phyloP scores from a whole-genome alignment of 2,797 vertebrate species.

The Lycodopsis pacificus region DNA sequence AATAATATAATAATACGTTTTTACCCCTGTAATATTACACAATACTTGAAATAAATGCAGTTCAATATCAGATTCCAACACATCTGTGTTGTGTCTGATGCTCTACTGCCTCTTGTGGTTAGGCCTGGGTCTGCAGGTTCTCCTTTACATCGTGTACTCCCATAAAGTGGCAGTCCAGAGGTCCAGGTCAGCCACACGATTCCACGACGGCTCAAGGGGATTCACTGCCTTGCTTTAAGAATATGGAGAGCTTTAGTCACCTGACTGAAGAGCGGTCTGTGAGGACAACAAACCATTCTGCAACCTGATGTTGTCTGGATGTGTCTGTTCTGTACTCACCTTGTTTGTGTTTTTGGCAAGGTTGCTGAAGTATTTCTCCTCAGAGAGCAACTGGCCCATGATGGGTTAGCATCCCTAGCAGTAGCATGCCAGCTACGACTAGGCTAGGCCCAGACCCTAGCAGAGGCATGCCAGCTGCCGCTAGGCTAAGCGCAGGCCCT shows the following conservation, averaged over 20 bases:
- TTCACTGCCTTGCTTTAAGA: background rate
- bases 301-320: background rate
- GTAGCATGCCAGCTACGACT: too few relatives aligned
- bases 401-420: too few relatives aligned
- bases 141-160: too few relatives aligned
- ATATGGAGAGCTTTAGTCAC: background rate
- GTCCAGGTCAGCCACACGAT: background rate
- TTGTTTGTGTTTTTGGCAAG: background rate
- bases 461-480: too few relatives aligned
- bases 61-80: background rate
- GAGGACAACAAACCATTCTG: background rate
- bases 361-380: background rate
- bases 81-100: background rate
- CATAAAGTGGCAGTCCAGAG: too few relatives aligned
- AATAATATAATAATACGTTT: background rate
- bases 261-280: background rate
- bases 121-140: background rate
- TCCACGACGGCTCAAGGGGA: too few relatives aligned
- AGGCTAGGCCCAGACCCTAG: too few relatives aligned
- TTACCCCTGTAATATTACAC: background rate
- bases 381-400: background rate
- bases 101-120: constrained; percentile 1
- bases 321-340: background rate
- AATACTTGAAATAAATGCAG: background rate
- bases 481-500: too few relatives aligned